phyloP scores from a whole-genome alignment of 2,113 vertebrate genomes.

The Vulpes vulpes region DNA sequence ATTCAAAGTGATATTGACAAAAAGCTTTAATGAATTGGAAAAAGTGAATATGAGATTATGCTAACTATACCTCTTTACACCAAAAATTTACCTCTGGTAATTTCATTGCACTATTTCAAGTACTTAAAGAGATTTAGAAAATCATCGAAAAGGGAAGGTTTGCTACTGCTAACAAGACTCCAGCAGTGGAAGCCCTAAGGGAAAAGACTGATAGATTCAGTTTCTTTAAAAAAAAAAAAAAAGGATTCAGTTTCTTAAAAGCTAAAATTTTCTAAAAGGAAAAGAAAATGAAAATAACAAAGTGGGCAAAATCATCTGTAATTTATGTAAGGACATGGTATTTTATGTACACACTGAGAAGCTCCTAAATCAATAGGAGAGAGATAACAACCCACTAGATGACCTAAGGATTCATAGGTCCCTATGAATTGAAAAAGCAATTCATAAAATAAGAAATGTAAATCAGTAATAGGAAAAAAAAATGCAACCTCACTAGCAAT shows the following conservation, averaged over 20 bases:
- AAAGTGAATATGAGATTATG: background rate
- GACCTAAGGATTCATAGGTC: background rate
- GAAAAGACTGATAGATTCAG: background rate
- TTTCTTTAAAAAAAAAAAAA: background rate
- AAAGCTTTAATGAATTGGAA: background rate
- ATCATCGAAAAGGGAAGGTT: background rate
- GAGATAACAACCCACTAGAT: background rate
- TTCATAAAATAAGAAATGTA: background rate
- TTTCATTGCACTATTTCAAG: background rate
- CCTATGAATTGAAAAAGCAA: background rate
- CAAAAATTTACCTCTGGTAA: background rate
- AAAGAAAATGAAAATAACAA: background rate
- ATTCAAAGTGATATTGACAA: background rate
- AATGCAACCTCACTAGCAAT: background rate
- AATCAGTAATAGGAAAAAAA: background rate
- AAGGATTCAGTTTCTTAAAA: background rate
- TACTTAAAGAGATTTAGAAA: background rate
- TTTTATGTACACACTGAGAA: background rate
- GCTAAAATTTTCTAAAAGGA: background rate
- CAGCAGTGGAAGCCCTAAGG: background rate
- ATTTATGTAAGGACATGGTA: background rate
- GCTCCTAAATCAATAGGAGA: background rate
- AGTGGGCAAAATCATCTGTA: background rate
- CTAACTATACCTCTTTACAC: background rate
- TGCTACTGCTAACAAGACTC: background rate